These are phyloP conservation scores for Oxycera nigricornis DNA, from an alignment of 2,888 invertebrate genomes.

Conservation along the genomic window DNA sequence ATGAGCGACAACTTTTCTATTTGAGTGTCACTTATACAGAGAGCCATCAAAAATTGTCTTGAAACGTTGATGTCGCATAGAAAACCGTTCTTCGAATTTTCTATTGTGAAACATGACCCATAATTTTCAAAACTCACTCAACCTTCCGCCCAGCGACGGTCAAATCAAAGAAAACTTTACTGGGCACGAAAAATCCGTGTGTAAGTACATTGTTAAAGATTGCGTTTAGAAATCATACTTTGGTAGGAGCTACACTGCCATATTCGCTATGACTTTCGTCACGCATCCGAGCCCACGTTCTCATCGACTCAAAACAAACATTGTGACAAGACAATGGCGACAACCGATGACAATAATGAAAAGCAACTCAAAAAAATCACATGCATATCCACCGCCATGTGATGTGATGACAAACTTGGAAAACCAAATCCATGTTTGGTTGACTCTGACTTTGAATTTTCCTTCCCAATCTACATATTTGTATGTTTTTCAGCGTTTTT, in stretches of 20 bases:
- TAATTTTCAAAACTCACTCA: too few relatives aligned
- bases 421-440: constrained; percentile 34
- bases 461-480: neutral
- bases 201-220: neutral
- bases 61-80: too few relatives aligned
- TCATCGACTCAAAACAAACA: constrained; percentile 24
- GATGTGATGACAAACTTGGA: constrained; percentile 29
- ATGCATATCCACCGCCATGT: neutral
- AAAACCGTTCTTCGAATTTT: too few relatives aligned
- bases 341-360: constrained; percentile 36
- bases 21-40: too few relatives aligned
- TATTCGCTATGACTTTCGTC: constrained; percentile 29
- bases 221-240: constrained; percentile 10
- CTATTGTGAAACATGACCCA: too few relatives aligned
- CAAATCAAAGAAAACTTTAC: too few relatives aligned
- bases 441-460: constrained; percentile 30
- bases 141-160: too few relatives aligned
- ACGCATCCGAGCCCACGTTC: constrained; percentile 44
- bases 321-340: constrained; percentile 30
- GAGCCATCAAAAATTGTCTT: too few relatives aligned
- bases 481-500: neutral
- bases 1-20: too few relatives aligned
- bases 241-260: neutral
- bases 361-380: neutral
- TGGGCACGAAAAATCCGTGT: too few relatives aligned